phyloP scores from a whole-genome alignment of 2,888 invertebrate genomes.

The Acanthopleura granulata region DNA sequence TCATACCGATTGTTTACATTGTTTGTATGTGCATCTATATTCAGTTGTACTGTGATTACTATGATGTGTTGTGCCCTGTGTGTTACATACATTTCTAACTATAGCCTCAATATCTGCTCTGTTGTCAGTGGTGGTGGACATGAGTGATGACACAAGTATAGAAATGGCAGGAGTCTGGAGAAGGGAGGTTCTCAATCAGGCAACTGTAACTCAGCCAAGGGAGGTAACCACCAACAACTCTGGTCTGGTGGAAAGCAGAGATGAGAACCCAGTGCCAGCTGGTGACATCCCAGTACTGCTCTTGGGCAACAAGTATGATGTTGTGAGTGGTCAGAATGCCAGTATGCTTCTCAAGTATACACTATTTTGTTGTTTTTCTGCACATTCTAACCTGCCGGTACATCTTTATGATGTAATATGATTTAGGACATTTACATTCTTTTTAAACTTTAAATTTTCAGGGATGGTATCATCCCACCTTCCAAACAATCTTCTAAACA shows the following conservation, averaged over 20 bases:
- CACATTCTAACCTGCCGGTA: no score
- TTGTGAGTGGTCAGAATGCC: constrained; percentile 49
- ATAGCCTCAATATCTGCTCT: not conserved
- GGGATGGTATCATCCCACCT: no score
- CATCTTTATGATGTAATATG: no score
- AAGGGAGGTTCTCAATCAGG: constrained; percentile 54
- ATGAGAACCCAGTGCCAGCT: constrained; percentile 37
- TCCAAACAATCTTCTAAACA: no score
- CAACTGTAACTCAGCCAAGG: constrained; percentile 35
- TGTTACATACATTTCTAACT: not conserved
- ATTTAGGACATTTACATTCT: no score
- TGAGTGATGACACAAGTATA: constrained; percentile 49
- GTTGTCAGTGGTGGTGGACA: constrained; percentile 57
- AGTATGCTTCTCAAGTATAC: no score
- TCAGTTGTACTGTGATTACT: not conserved
- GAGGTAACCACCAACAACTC: constrained; percentile 30
- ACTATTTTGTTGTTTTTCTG: no score
- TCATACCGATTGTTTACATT: no score
- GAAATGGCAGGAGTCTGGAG: constrained; percentile 59
- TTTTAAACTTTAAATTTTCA: no score
- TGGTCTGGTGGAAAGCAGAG: constrained; percentile 30
- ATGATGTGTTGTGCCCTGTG: not conserved
- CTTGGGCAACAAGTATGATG: constrained; percentile 61
- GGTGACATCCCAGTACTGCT: constrained; percentile 54
- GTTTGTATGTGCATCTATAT: no score